Evolutionary conservation across 2,888 invertebrate genomes (phyloP), one percentile per base, ranked within the genome.

Genomic region (Papilio protenor): DNA sequence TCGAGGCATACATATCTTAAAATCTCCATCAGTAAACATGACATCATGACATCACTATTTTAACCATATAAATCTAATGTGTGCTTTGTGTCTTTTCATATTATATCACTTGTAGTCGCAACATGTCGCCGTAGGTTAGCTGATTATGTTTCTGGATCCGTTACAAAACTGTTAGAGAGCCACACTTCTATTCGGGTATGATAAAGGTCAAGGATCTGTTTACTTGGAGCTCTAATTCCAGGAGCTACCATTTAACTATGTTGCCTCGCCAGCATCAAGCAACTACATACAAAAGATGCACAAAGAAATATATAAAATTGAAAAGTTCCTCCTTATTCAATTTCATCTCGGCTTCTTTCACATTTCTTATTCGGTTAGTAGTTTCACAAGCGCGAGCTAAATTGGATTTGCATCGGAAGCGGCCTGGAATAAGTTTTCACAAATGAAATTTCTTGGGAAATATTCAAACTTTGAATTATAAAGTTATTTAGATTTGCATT

Each of bases 401-500:
- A 81, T 82, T 80, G 80, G 80, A 83, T 81, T 82, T 79, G 78
- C 80, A 73, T 81, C 77, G 77, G 77, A 75, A 69, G 77, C 73
- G 77, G 77, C 72, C 71, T 76, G 45, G 40, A 77, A 78, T 66
- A 81, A 81, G 79, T 81, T 82, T 82, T 79, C 82, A 81, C 80
- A 81, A 83, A 83, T 82, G 69, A 80, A 82, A 80, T 80, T 82
- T 80, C 78, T 78, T 73, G 72, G 12, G 59, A 59, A 82, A 81
- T 74, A 74, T 81, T 79, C 47, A 73, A 81, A 81, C 59, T 79
- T 80, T 79, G 71, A 79, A 83, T 81, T 79, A 79, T 81, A 80
- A 80, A 61, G 80, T 80, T 78, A 79, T 77, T 77, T 79, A 78
- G 73, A 79, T 80, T 74, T 78, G 80, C 81, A 77, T 80, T 69